Conservation (phyloP, 2,797 vertebrate species). For the Melanogrammus aeglefinus region DNA sequence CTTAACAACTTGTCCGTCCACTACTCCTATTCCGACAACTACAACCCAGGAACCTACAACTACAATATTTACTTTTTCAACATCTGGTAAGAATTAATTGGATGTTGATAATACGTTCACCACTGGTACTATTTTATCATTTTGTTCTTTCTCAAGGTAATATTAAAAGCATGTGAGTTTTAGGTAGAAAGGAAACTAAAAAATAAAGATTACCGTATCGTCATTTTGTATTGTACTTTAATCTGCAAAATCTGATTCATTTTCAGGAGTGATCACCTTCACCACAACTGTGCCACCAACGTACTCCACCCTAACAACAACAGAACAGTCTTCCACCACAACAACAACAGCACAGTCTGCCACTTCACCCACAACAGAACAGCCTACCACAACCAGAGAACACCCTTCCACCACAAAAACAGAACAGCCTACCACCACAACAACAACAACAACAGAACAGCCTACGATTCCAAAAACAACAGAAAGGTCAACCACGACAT, state of each 20-base stretch:
- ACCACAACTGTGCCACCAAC: background rate
- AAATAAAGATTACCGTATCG: background rate
- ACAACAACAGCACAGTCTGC: background rate
- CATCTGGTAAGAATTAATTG: constrained; percentile 35
- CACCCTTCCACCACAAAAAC: background rate
- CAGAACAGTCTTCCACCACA: background rate
- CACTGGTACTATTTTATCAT: background rate
- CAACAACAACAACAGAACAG: background rate
- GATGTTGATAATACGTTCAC: background rate
- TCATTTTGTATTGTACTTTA: background rate
- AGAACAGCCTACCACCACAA: background rate
- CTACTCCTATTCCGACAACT: background rate
- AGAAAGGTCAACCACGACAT: background rate
- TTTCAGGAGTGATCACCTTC: background rate
- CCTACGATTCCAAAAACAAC: background rate
- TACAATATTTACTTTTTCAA: constrained; percentile 46
- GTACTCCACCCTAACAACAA: background rate
- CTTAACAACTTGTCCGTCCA: constrained; percentile 32
- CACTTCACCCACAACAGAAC: background rate
- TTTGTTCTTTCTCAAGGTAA: background rate
- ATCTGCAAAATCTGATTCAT: background rate
- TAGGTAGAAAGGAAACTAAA: background rate
- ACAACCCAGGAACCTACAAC: background rate
- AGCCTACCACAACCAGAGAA: background rate
- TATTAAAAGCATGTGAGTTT: background rate